Conservation (phyloP, 2,797 vertebrate species). For the Neosalanx taihuensis region DNA sequence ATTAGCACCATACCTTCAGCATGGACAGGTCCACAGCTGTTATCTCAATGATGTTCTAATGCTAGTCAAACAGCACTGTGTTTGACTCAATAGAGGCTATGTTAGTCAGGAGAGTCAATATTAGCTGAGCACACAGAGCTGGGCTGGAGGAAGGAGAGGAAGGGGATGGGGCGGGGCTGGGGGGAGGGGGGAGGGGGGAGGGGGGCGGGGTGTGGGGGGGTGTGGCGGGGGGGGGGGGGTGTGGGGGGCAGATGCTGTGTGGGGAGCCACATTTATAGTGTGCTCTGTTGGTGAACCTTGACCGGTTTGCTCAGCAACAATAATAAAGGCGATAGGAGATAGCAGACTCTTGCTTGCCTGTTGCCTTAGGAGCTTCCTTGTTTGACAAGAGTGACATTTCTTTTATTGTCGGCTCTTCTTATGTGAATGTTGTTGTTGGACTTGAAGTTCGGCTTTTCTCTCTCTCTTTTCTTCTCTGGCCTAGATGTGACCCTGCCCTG, state of each 20-base stretch:
- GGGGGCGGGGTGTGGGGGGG: slow-evolving; percentile 25
- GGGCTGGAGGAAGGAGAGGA: slow-evolving; percentile 77
- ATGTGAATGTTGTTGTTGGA: slow-evolving; percentile 54
- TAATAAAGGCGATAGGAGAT: slow-evolving; percentile 65
- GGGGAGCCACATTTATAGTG: slow-evolving; percentile 57
- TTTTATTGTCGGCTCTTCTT: slow-evolving; percentile 50
- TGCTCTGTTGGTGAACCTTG: slow-evolving; percentile 69
- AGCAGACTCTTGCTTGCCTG: slow-evolving; percentile 59
- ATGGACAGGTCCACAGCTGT: slow-evolving; percentile 69
- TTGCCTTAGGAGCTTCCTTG: slow-evolving; percentile 51
- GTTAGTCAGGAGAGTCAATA: slow-evolving; percentile 92
- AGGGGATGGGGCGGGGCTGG: too few species aligned
- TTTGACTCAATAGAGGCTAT: slow-evolving; percentile 86
- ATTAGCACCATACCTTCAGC: slow-evolving; percentile 54
- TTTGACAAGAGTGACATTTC: slow-evolving; percentile 59
- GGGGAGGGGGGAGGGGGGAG: slow-evolving; percentile 52
- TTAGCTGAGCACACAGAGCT: slow-evolving; percentile 88
- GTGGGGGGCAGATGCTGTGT: slow-evolving; percentile 48
- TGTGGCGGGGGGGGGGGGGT: slow-evolving; percentile 54
- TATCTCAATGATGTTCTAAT: slow-evolving; percentile 83
- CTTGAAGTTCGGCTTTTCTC: slow-evolving; percentile 29
- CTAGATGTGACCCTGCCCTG: not conserved
- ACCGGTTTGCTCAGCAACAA: slow-evolving; percentile 59
- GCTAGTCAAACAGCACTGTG: slow-evolving; percentile 83
- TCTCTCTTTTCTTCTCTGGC: slow-evolving; percentile 27